Base-by-base conservation (phyloP, 1,140 invertebrate genomes). In the Drusus annulatus region DNA sequence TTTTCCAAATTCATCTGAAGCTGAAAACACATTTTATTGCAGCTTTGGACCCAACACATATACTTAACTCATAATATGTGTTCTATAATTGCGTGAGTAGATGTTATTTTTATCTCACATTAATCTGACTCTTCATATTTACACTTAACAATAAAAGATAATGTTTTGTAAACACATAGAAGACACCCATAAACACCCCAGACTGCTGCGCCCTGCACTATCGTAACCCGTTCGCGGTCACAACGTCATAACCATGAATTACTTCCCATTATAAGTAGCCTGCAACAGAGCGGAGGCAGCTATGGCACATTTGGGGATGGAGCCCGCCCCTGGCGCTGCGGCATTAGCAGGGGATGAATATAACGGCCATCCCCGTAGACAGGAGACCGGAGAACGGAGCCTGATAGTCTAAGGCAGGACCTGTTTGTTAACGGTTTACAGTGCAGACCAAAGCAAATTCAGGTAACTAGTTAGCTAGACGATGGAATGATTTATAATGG, bases 241-340 rank as follows among this genome's bases (percentile, higher is more conserved):
- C 19, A 45, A 13, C 36, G 36, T 45, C 10, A 74, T 74, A 54
- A 74, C 19, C 50, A 25, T 74, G 17, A 56, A 74, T 19, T 54
- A 74, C 50, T 74, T 21, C 28, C 71, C 71, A 56, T 56, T 74
- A 74, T 54, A 74, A 74, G 51, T 45, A 45, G 36, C 36, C 58
- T 74, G 71, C 50, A 54, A 52, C 50, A 54, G 71, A 5, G 36
- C 36, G 13, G 36, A 45, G 21, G 23, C 50, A 74, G 51, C 71
- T 25, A 56, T 16, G 50, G 23, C 28, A n/a, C 56, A 21, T 60
- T 65, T 6, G 36, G 28, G 62, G 21, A 65, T 21, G 62, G 16
- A 65, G 28, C 62, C 21, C 62, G 16, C 62, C 25, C 28, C 62
- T 15, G 6, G 21, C 62, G 10, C 13, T 10, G 25, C 62, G 62